Conservation (phyloP, 2,888 invertebrate species). For the Cryptocheilus praepositus region DNA sequence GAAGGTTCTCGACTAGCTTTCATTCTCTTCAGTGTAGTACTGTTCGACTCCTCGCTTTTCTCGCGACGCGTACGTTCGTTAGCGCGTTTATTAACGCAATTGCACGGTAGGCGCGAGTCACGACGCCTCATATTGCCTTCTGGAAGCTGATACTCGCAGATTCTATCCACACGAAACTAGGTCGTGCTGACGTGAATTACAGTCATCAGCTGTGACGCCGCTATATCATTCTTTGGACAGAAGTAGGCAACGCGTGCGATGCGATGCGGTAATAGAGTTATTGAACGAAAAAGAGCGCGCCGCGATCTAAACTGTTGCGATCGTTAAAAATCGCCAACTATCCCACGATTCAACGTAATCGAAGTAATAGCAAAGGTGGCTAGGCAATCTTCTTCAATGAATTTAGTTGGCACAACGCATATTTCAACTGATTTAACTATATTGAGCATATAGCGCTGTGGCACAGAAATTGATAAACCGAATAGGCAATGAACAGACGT, state of each 20-base stretch:
- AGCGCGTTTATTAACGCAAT: conserved; percentile 12
- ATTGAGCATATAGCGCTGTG: no score
- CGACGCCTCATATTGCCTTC: conserved; percentile 3
- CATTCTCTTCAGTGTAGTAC: not conserved
- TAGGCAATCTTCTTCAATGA: no score
- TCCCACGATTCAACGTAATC: no score
- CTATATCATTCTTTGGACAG: conserved; percentile 37
- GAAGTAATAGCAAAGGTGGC: no score
- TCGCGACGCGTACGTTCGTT: not conserved
- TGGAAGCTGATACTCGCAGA: conserved; percentile 30
- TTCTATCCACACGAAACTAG: conserved; percentile 36
- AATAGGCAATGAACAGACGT: no score
- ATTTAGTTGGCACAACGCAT: no score
- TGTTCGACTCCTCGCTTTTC: not conserved
- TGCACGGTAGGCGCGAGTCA: not conserved
- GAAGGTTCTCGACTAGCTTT: no score
- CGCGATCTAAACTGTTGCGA: no score
- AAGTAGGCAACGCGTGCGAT: conserved; percentile 21
- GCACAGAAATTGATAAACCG: no score
- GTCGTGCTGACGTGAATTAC: conserved; percentile 44
- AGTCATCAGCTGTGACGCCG: conserved; percentile 45
- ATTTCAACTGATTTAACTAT: no score
- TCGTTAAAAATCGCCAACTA: no score
- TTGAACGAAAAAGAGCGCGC: no score
- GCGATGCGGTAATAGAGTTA: not conserved